Evolutionary conservation across 2,113 vertebrate genomes (phyloP), one percentile per base, ranked within the genome.

Genomic region (Cyprinus carpio): DNA sequence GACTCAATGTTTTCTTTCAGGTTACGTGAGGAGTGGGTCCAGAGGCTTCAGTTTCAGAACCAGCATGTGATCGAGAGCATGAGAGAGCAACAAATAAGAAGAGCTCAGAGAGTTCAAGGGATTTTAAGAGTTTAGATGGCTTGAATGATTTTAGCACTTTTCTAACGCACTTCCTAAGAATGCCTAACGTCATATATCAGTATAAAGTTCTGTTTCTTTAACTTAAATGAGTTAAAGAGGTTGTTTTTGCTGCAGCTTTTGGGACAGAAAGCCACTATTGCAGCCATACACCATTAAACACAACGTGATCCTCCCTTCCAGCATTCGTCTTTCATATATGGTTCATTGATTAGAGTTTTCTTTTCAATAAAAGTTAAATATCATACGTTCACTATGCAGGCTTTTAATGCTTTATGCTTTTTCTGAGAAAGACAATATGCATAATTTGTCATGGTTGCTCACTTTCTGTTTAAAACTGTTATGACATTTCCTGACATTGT

Each of bases 81-180:
- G n/a, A n/a, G 11, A 80, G 86, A 82, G 83, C 83, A 88, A 40
- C 13, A 67, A 4, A 77, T 84, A 18, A 82, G 34, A 29, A 81
- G 65, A 77, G 85, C 85, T 54, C 43, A 85, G 54, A 84, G 65
- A 29, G 37, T 85, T 13, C 72, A 60, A 6, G 62, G 43, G 8
- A 56, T 72, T 27, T 72, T 84, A 58, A 58, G 46, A 40, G 25
- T 76, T 46, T 80, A 72, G 62, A 82, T 13, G 51, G 4, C 51
- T 49, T 49, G 12, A 49, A 15, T 49, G 46, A 49, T 49, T 49
- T 49, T 15, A 15, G 16, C 20, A 72, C 69, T 72, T 72, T 34
- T 43, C 34, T 72, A n/a, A 43, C 3, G 69, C 20, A 72, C 5
- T 72, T 40, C 11, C 10, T 40, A 34, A 40, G 67, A 6, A 71